Percentiles rank a stretch among this genome's conserved stretches.
Conservation (phyloP, 1,140 invertebrate species). For the Lethocerus indicus region DNA sequence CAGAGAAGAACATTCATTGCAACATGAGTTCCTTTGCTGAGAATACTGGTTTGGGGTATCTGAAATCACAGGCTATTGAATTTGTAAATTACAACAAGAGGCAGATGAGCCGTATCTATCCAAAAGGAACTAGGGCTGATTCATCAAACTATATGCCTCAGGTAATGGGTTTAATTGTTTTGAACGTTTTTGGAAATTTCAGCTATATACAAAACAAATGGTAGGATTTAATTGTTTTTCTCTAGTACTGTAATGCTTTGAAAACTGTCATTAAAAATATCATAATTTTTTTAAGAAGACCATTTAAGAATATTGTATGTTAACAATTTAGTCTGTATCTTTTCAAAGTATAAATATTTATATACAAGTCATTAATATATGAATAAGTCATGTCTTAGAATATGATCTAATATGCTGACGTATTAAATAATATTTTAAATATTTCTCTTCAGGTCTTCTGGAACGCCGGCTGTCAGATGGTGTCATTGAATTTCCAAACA, state of each 20-base stretch:
- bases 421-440: no score
- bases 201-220: not conserved
- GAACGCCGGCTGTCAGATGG: slow-evolving; percentile 93
- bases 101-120: slow-evolving; percentile 97
- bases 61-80: slow-evolving; percentile 91
- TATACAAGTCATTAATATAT: not conserved
- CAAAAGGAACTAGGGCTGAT: slow-evolving; percentile 94
- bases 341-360: no score
- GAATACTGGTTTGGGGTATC: slow-evolving; percentile 81
- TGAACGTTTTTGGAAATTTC: not conserved
- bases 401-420: no score
- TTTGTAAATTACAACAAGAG: slow-evolving; percentile 99
- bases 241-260: no score
- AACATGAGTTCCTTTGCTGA: slow-evolving; percentile 99
- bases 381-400: not conserved
- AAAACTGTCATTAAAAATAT: no score
- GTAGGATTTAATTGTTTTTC: no score
- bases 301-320: no score
- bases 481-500: slow-evolving; percentile 99
- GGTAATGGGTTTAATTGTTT: slow-evolving; percentile 32
- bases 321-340: no score
- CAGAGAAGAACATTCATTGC: slow-evolving; percentile 88
- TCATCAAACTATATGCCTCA: slow-evolving; percentile 99
- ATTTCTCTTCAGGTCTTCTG: slow-evolving; percentile 52
- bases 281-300: no score